Evolutionary conservation across 2,797 vertebrate genomes (phyloP).

Genomic region (Coluber constrictor): DNA sequence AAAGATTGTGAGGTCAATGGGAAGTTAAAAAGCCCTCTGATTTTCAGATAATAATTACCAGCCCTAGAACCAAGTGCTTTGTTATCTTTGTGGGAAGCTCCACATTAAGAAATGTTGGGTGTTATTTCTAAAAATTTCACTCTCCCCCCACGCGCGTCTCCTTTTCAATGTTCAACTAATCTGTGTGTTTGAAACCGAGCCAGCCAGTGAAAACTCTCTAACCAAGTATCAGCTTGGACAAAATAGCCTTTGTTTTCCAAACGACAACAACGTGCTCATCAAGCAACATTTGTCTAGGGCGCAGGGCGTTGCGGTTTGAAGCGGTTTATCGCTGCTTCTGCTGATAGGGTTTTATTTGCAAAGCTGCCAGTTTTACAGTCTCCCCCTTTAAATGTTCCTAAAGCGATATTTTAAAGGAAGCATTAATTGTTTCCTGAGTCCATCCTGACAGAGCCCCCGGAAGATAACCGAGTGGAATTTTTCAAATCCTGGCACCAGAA

Average conservation of each 20-base stretch:
- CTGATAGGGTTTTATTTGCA: background rate
- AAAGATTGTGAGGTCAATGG: background rate
- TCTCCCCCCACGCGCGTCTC: fast-evolving
- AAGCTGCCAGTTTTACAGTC: background rate
- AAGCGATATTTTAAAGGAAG: slow-evolving; percentile 6
- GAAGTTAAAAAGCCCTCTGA: background rate
- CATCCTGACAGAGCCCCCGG: background rate
- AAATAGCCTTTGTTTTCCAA: background rate
- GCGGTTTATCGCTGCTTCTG: background rate
- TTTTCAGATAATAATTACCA: background rate
- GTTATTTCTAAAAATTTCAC: background rate
- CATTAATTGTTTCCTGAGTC: slow-evolving; percentile 2
- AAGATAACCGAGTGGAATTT: background rate
- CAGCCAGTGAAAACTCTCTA: slow-evolving; percentile 19
- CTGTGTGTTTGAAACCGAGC: background rate
- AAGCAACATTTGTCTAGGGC: background rate
- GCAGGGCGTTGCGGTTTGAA: background rate
- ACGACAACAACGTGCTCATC: background rate
- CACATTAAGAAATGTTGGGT: background rate
- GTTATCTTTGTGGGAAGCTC: background rate
- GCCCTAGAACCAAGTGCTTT: background rate
- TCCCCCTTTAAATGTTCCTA: background rate
- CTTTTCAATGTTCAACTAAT: background rate
- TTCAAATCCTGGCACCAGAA: background rate
- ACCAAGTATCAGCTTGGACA: fast-evolving